Base-by-base conservation (phyloP, 2,888 invertebrate genomes). In the Masnerella sp. region DNA sequence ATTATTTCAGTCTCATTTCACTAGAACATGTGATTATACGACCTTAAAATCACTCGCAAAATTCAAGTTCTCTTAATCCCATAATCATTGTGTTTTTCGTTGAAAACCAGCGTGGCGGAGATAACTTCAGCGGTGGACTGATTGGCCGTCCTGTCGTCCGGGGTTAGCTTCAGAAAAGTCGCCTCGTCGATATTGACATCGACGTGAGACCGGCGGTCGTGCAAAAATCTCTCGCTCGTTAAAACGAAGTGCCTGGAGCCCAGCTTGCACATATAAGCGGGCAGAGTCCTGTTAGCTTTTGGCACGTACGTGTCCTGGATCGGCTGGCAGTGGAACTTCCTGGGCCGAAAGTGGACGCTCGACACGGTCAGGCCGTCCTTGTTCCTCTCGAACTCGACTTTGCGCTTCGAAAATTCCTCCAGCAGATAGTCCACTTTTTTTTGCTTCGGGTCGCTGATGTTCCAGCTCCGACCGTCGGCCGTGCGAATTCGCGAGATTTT, bases 211-310 rank as follows among this genome's bases (percentile, higher is more conserved):
- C 80, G 75, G 34, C 73, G 79, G 40, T 84, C 83, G 28, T 81
- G 54, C 2, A 78, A 52, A 49, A 84, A 84, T 75, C 81, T 80
- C 9, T 79, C 79, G 38, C 84, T 83, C 12, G 83, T 79, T 2
- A 84, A 61, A 4, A 84, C 40, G 38, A 84, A 84, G 5, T 75
- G 78, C 22, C 76, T 71, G n/a, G 64, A 56, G 2, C 76, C 75
- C 15, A 79, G 61, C 40, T 68, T 77, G 49, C 83, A 84, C 20
- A 71, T 67, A 30, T 81, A 82, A 1, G 83, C 82, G 11, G 83
- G 83, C 54, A 84, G 20, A 9, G 74, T 77, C 36, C 72, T 72
- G 2, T 77, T 76, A 2, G 78, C 71, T 7, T 79, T 77, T 2
- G 80, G 77, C 52, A 84, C 77, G 40, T 77, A 80, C 76, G 81